Percentiles rank a stretch among this genome's conserved stretches.
phyloP scores from a whole-genome alignment of 2,888 invertebrate genomes.

The Ornithoptera alexandrae region DNA sequence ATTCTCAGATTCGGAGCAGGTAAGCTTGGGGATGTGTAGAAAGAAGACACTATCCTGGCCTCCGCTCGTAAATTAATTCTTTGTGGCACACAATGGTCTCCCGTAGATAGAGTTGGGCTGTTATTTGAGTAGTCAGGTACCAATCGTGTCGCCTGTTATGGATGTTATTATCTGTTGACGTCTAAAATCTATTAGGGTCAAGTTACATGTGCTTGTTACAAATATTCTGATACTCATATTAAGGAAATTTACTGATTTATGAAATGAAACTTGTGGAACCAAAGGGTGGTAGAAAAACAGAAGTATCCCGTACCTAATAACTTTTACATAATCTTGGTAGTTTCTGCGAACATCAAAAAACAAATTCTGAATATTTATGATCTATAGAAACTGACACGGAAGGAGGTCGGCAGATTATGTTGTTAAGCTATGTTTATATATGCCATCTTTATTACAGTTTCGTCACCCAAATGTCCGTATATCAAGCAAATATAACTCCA shows the following conservation, averaged over 20 bases:
- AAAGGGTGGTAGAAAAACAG: not conserved
- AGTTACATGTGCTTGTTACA: not conserved
- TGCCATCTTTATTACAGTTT: no score
- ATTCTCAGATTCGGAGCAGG: slow-evolving; percentile 21
- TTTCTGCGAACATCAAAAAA: not conserved
- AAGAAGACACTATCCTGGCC: slow-evolving; percentile 1
- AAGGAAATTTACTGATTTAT: not conserved
- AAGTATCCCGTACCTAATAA: no score
- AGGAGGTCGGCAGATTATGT: not conserved
- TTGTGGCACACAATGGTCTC: slow-evolving; percentile 16
- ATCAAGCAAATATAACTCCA: no score
- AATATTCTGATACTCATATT: not conserved
- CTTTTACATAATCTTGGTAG: not conserved
- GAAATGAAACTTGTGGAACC: not conserved
- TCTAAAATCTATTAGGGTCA: slow-evolving; percentile 3
- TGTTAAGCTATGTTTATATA: not conserved
- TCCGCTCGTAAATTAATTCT: slow-evolving; percentile 26
- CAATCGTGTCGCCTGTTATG: slow-evolving; percentile 21
- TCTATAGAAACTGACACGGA: not conserved
- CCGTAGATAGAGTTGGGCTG: slow-evolving; percentile 13
- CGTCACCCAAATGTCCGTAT: no score
- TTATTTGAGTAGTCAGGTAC: slow-evolving; percentile 22
- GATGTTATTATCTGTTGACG: not conserved
- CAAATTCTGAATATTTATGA: no score
- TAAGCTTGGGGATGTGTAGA: slow-evolving; percentile 18